Percentiles rank a stretch among this genome's conserved stretches.
These are phyloP conservation scores for Ranitomeya variabilis DNA, from an alignment of 2,113 vertebrate genomes.

Conservation along the genomic window DNA sequence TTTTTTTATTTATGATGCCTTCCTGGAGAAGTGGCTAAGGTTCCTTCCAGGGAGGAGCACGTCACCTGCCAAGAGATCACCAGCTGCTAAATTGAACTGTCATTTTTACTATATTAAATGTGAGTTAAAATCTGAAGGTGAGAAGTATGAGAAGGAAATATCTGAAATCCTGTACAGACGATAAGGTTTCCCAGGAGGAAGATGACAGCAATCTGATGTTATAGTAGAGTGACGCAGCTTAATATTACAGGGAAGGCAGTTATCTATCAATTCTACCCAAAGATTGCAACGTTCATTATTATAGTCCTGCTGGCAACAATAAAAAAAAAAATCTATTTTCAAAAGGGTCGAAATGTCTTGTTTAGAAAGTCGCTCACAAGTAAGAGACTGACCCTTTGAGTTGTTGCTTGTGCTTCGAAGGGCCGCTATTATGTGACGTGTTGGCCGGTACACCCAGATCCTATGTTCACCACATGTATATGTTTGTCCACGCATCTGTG, in stretches of 20 bases:
- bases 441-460: too few relatives aligned
- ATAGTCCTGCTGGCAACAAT: not conserved
- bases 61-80: not conserved
- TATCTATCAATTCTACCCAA: not conserved
- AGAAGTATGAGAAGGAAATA: not conserved
- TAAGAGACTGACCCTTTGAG: too few relatives aligned
- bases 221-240: not conserved
- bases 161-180: not conserved
- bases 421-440: too few relatives aligned
- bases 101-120: not conserved
- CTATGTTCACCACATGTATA: too few relatives aligned
- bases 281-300: not conserved
- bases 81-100: constrained; percentile 14
- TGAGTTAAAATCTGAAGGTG: constrained; percentile 7
- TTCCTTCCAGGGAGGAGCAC: not conserved
- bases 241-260: not conserved
- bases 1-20: not conserved
- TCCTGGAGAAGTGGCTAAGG: not conserved
- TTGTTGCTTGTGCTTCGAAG: too few relatives aligned
- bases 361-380: too few relatives aligned
- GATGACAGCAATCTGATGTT: not conserved
- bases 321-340: too few relatives aligned
- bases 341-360: too few relatives aligned
- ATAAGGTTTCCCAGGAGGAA: not conserved
- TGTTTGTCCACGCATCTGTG: too few relatives aligned